Base-by-base conservation (phyloP, 1,140 invertebrate species). In the Procambarus virginalis region DNA sequence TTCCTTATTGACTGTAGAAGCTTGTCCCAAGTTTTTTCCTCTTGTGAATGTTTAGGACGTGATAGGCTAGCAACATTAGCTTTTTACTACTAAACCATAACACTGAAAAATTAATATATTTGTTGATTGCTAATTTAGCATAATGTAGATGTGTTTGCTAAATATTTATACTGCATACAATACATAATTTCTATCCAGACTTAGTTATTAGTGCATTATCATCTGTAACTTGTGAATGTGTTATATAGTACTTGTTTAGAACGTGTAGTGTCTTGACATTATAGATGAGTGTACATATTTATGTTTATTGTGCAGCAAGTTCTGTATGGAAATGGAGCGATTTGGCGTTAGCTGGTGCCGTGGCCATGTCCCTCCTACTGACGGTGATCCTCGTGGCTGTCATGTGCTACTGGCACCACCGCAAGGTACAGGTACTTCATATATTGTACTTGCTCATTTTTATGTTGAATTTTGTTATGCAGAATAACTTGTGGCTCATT, bases 341-440 rank as follows among this genome's bases (percentile, higher is more conserved):
- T 79, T 45, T 80, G 77, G 45, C 77, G n/a, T 70, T 79, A 60
- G 76, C 60, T 9, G 77, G 58, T 22, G 85, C 77, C 8, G 85
- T 86, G 55, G 85, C 58, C 6, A 12, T 86, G 58, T 86, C 55
- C 17, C 55, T 86, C 51, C 77, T 86, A 10, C 77, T 86, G 14
- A 86, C 77, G 22, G 77, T 80, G 22, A 51, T 86, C 45, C 76
- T 86, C 4, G 85, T 86, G 34, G 76, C 85, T 64, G n/a, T 86
- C 34, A 64, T 86, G 68, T 86, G 85, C 46, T 86, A 86, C 77
- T 86, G 85, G 76, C 85, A 86, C 10, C 85, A 86, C 17, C 85
- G 77, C 34, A 86, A 79, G 85, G 85, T 86, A 77, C 17, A 9
- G 60, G 4, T 20, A 2, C 20, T 5, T 3, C 12, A 10, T n/a